A percentile compares a stretch with the other conserved stretches of the same genome.
Evolutionary conservation across 2,797 vertebrate genomes (phyloP).

Genomic region (Gephyroberyx darwinii): DNA sequence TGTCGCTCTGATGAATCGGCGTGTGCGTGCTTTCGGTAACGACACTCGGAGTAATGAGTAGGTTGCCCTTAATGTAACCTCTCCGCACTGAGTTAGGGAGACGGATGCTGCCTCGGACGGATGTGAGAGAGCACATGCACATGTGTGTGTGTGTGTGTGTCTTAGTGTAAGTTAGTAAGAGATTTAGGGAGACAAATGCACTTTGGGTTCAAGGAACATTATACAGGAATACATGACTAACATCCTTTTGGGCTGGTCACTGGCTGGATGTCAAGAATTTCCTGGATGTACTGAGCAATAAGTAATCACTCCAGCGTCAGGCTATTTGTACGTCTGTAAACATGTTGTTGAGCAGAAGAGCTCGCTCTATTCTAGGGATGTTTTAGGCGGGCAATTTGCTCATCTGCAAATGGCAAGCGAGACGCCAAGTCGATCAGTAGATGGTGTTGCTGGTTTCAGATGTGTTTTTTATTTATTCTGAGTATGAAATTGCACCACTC

Average conservation of each 20-base stretch:
- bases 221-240: constrained; percentile 17
- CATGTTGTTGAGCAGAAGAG: constrained; percentile 44
- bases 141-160: constrained; percentile 18
- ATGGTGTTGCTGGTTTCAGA: constrained; percentile 62
- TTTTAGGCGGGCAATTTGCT: constrained; percentile 48
- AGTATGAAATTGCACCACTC: constrained; percentile 68
- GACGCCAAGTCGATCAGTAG: constrained; percentile 61
- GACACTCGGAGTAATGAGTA: constrained; percentile 81
- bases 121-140: constrained; percentile 1
- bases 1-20: too few relatives aligned
- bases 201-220: constrained; percentile 30
- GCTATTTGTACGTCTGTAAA: constrained; percentile 62
- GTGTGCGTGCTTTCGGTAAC: constrained; percentile 70
- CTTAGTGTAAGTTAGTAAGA: constrained; percentile 26
- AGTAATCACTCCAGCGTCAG: constrained; percentile 35
- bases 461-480: constrained; percentile 67
- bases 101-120: constrained; percentile 57
- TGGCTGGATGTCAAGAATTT: constrained; percentile 34
- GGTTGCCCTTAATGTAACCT: constrained; percentile 77
- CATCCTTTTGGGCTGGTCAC: constrained; percentile 36
- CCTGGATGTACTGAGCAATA: constrained; percentile 28
- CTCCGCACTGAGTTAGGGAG: constrained; percentile 65
- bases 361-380: constrained; percentile 49
- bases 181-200: constrained; percentile 9
- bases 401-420: constrained; percentile 65